Evolutionary conservation across 2,797 vertebrate species (phyloP), one percentile per base, ranked within the genome.

Genomic region (Gallinago solitaria): DNA sequence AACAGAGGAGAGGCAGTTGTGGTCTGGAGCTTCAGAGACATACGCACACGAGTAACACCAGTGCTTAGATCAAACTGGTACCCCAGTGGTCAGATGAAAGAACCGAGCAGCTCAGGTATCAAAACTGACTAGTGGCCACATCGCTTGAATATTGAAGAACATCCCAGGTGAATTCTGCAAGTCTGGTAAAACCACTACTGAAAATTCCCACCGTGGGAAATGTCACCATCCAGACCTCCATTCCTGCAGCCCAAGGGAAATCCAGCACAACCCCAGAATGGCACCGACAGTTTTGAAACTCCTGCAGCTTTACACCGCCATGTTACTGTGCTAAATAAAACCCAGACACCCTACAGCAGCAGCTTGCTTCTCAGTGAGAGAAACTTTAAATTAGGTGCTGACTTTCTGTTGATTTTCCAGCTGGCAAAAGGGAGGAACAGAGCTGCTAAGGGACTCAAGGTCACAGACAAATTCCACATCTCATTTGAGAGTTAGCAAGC

Each of bases 371-470:
- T 68, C 87, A 37, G n/a, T 30, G 71, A 90, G 64, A 91, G 61
- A 84, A 85, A 65, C 53, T 50, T 80, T 84, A 87, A 88, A 87
- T 82, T 75, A 94, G 86, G 75, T 92, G 70, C 70, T 60, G 90
- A 75, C 64, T 94, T 88, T 84, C 56, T 64, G 89, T 30, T 90
- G 75, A 79, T 90, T 90, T 89, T 87, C 86, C 88, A 96, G 74
- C 73, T 94, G 92, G 86, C 86, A 91, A 67, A 83, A 91, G 50
- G 33, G 59, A 83, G 70, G 64, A 87, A 81, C 37, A 37, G 21
- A 81, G 75, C 83, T 94, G 73, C 90, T 85, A 27, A 84, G 70
- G 92, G 73, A 64, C 54, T 89, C 87, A 81, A 95, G 91, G 92
- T 90, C 95, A 95, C 71, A 80, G 67, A 69, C 75, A 87, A 84